Conservation (phyloP, 1,140 invertebrate genomes). For the Lethocerus indicus region DNA sequence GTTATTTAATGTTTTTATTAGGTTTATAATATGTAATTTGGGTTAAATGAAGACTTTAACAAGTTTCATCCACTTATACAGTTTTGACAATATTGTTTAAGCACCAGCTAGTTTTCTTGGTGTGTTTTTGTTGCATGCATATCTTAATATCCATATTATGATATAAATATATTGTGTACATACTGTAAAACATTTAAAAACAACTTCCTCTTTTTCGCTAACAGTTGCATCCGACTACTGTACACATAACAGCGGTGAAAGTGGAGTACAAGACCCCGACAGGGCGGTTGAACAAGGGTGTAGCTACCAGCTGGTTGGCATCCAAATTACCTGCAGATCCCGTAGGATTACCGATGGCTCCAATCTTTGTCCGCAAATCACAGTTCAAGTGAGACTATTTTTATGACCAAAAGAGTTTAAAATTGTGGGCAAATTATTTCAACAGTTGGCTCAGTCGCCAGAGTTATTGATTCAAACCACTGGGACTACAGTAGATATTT, state of each 20-base stretch:
- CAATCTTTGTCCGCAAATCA: constrained; percentile 90
- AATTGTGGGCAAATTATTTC: too few relatives aligned
- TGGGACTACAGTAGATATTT: too few relatives aligned
- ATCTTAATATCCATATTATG: background rate
- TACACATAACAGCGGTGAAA: constrained; percentile 96
- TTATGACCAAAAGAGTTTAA: too few relatives aligned
- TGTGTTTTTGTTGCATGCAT: too few relatives aligned
- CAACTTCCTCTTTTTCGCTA: constrained; percentile 6
- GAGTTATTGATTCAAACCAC: too few relatives aligned
- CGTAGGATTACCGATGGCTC: constrained; percentile 45
- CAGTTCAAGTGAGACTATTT: constrained; percentile 58
- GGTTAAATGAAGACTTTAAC: too few relatives aligned
- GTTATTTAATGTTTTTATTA: too few relatives aligned
- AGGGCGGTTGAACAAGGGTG: constrained; percentile 73
- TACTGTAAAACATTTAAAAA: background rate
- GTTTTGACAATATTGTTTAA: too few relatives aligned
- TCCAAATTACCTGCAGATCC: constrained; percentile 44
- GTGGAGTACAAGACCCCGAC: constrained; percentile 86
- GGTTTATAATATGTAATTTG: too few relatives aligned
- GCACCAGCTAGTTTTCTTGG: too few relatives aligned
- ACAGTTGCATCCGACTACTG: constrained; percentile 60
- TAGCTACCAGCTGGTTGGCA: constrained; percentile 87
- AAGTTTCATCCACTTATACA: too few relatives aligned
- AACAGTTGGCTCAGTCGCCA: too few relatives aligned
- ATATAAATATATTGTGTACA: background rate